phyloP scores from a whole-genome alignment of 2,113 vertebrate genomes.

The Caretta caretta region DNA sequence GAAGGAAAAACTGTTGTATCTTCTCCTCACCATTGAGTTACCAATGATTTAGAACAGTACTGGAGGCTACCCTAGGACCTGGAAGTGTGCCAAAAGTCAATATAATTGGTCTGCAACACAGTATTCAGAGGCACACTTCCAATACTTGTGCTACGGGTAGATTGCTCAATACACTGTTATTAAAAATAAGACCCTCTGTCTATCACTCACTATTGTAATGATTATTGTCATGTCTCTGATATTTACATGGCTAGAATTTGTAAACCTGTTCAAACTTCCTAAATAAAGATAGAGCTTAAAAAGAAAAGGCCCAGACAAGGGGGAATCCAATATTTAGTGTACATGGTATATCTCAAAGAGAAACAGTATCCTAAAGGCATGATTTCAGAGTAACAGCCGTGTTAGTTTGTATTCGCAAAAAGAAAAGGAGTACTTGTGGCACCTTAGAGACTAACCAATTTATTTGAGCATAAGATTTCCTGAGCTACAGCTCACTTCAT shows the following conservation, averaged over 20 bases:
- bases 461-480: too few relatives aligned
- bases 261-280: background rate
- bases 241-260: background rate
- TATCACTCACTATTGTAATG: background rate
- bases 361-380: background rate
- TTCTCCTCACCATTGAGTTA: background rate
- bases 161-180: background rate
- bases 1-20: background rate
- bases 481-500: too few relatives aligned
- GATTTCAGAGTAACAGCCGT: too few relatives aligned
- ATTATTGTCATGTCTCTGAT: background rate
- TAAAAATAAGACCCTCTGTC: background rate
- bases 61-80: background rate
- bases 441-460: too few relatives aligned
- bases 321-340: background rate
- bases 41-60: background rate
- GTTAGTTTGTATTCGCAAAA: too few relatives aligned
- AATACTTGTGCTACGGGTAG: background rate
- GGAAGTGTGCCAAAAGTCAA: rapidly evolving
- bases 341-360: background rate
- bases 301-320: background rate
- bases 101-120: background rate
- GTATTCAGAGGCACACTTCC: background rate
- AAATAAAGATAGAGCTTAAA: background rate
- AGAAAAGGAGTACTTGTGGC: too few relatives aligned